phyloP scores from a whole-genome alignment of 1,140 invertebrate genomes.

The Listronotus bonariensis region DNA sequence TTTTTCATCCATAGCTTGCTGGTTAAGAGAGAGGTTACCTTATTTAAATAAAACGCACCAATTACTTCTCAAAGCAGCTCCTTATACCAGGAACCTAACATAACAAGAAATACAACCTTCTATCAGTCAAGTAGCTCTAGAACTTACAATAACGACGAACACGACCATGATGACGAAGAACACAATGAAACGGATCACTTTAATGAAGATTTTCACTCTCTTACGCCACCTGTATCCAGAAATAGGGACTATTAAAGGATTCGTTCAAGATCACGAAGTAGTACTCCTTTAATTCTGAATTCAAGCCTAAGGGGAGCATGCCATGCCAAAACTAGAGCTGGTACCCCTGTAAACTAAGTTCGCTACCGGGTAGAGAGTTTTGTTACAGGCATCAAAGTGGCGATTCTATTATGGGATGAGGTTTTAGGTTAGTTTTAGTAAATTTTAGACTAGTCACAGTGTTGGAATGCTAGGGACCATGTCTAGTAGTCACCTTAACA shows the following conservation, averaged over 20 bases:
- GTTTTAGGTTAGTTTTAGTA: background rate
- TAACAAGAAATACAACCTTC: background rate
- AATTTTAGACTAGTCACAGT: no score
- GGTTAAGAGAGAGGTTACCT: no score
- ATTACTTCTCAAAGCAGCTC: conserved; percentile 4
- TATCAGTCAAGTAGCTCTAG: background rate
- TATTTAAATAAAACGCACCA: no score
- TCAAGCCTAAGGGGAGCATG: conserved; percentile 37
- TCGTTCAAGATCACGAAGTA: conserved; percentile 42
- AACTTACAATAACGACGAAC: background rate
- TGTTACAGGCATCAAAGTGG: conserved; percentile 50
- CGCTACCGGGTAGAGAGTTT: conserved; percentile 45
- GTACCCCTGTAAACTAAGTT: conserved; percentile 50
- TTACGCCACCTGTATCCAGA: conserved; percentile 50
- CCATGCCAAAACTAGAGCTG: conserved; percentile 47
- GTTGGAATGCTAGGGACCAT: background rate
- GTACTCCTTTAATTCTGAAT: conserved; percentile 44
- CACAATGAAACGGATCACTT: conserved; percentile 33
- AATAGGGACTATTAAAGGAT: conserved; percentile 36
- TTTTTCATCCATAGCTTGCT: no score
- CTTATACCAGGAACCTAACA: no score
- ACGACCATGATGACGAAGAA: background rate
- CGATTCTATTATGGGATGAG: conserved; percentile 46
- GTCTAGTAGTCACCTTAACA: no score
- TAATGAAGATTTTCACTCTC: conserved; percentile 34